Percentiles rank a stretch among this genome's conserved stretches.
phyloP scores from a whole-genome alignment of 92 coral and sea anemone species.

The Pocillopora grandis region DNA sequence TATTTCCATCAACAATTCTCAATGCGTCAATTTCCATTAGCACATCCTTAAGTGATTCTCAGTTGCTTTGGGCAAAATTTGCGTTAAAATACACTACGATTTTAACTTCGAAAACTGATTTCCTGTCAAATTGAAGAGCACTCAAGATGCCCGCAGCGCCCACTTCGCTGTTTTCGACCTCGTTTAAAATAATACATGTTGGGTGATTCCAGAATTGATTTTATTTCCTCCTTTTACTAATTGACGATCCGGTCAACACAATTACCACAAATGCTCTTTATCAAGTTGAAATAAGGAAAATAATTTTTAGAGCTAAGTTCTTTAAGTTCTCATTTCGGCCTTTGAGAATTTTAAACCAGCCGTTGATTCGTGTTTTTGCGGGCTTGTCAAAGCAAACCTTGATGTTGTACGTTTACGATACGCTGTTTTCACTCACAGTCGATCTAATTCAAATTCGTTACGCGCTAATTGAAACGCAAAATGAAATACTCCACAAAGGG shows the following conservation, averaged over 20 bases:
- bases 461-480: background rate
- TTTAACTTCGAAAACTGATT: conserved; percentile 11
- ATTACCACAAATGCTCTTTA: background rate
- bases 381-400: no score
- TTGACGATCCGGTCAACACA: conserved; percentile 12
- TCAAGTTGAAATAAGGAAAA: background rate
- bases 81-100: background rate
- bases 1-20: background rate
- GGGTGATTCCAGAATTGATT: background rate
- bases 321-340: background rate
- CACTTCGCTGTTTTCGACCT: background rate
- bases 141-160: background rate
- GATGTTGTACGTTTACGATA: background rate
- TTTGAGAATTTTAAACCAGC: background rate
- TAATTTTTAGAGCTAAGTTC: background rate
- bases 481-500: conserved; percentile 2
- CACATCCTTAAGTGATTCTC: conserved; percentile 16
- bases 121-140: background rate
- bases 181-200: background rate
- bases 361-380: no score
- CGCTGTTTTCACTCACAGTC: background rate
- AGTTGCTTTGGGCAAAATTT: conserved; percentile 1
- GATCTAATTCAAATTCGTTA: background rate
- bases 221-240: background rate
- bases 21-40: conserved; percentile 7